A percentile compares a stretch with the other conserved stretches of the same genome.
phyloP scores from a whole-genome alignment of 2,888 invertebrate genomes.

The Drosophila borealis region DNA sequence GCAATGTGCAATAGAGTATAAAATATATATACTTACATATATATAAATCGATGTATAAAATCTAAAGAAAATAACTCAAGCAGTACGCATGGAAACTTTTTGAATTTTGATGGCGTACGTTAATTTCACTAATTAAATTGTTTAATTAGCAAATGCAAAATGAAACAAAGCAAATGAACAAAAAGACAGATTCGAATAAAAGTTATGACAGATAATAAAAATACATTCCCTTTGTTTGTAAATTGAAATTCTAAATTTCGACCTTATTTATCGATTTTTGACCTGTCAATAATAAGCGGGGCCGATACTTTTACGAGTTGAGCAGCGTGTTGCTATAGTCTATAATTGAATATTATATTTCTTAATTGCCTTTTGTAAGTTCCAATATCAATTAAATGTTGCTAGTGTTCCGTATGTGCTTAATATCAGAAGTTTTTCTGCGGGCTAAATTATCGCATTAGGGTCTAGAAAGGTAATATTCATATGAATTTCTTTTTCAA shows the following conservation, averaged over 20 bases:
- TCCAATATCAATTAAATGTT: neutral
- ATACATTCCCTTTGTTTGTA: neutral
- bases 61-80: constrained; percentile 20
- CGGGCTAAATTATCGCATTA: neutral
- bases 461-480: no score
- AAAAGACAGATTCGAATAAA: constrained; percentile 58
- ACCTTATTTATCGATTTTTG: neutral
- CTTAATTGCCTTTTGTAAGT: neutral
- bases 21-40: constrained; percentile 14
- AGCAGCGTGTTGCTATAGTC: neutral
- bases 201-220: constrained; percentile 38
- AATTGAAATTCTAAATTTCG: neutral
- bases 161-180: constrained; percentile 37
- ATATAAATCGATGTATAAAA: constrained; percentile 54
- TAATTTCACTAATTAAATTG: constrained; percentile 69
- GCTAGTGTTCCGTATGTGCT: neutral
- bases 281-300: neutral
- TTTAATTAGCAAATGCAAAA: constrained; percentile 61
- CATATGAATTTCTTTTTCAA: no score
- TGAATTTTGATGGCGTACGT: constrained; percentile 57
- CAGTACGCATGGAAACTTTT: constrained; percentile 39
- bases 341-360: constrained; percentile 8
- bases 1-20: constrained; percentile 41
- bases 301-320: neutral
- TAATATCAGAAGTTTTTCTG: neutral